Conservation (phyloP, 2,888 invertebrate genomes). For the Melieria picta region DNA sequence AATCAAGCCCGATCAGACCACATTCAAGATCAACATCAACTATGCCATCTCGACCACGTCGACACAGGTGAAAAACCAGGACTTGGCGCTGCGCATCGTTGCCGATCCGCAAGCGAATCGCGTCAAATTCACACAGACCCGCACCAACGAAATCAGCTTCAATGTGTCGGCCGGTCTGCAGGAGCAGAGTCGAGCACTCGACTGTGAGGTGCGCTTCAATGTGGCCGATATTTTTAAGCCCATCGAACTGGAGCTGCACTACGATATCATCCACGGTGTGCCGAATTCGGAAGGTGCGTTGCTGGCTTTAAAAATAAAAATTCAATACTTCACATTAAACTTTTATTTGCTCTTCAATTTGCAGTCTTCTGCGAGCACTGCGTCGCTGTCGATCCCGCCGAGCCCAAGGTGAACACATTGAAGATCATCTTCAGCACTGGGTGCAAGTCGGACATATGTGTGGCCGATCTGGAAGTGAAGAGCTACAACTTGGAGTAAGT, state of each 20-base stretch:
- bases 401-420: slow-evolving; percentile 55
- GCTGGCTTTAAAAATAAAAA: neutral
- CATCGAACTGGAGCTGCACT: slow-evolving; percentile 63
- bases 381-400: slow-evolving; percentile 63
- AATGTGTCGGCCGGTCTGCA: slow-evolving; percentile 51
- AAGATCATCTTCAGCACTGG: slow-evolving; percentile 66
- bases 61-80: slow-evolving; percentile 51
- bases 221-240: slow-evolving; percentile 65
- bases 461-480: slow-evolving; percentile 61
- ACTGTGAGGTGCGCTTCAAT: slow-evolving; percentile 60
- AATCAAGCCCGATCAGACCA: slow-evolving; percentile 62
- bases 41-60: slow-evolving; percentile 56
- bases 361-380: slow-evolving; percentile 63
- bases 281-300: slow-evolving; percentile 58
- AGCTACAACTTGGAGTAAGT: slow-evolving; percentile 56
- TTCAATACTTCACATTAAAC: neutral
- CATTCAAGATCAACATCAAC: slow-evolving; percentile 60
- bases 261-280: slow-evolving; percentile 58
- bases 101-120: slow-evolving; percentile 62
- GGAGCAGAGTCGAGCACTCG: slow-evolving; percentile 57
- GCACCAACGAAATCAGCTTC: slow-evolving; percentile 56
- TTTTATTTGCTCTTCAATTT: neutral
- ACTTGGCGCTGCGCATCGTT: slow-evolving; percentile 55
- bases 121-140: slow-evolving; percentile 55
- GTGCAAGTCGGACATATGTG: slow-evolving; percentile 61